Conservation (phyloP, 2,113 vertebrate species). For the Callaeas wilsoni region DNA sequence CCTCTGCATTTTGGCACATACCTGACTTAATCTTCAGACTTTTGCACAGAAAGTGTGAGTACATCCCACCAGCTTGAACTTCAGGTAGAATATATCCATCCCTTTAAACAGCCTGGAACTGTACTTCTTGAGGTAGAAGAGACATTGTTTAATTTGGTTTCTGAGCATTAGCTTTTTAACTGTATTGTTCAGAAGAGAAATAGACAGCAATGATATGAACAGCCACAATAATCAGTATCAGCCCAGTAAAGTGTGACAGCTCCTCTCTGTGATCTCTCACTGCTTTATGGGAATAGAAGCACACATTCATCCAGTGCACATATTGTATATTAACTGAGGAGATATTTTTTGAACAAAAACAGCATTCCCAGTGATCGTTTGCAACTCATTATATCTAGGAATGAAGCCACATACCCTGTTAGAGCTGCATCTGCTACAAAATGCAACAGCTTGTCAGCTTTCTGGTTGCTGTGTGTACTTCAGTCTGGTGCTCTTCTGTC, state of each 20-base stretch:
- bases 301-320: conserved; percentile 16
- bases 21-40: background rate
- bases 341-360: conserved; percentile 21
- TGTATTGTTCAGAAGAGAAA: background rate
- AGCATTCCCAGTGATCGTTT: conserved; percentile 22
- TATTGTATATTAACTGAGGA: conserved; percentile 44
- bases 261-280: conserved; percentile 11
- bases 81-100: background rate
- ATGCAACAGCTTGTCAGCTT: conserved; percentile 49
- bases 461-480: background rate
- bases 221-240: conserved; percentile 30
- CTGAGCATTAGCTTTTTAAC: background rate
- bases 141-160: background rate
- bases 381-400: conserved; percentile 43
- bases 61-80: background rate
- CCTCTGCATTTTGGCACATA: background rate
- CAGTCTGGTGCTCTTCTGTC: conserved; percentile 24
- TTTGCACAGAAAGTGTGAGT: background rate
- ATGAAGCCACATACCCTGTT: conserved; percentile 20
- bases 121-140: background rate
- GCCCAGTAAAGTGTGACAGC: conserved; percentile 25
- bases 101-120: background rate
- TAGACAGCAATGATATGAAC: background rate
- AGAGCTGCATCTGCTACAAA: conserved; percentile 53
- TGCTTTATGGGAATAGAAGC: conserved; percentile 18